Evolutionary conservation across 2,797 vertebrate genomes (phyloP).

Genomic region (Eulemur albifrons): DNA sequence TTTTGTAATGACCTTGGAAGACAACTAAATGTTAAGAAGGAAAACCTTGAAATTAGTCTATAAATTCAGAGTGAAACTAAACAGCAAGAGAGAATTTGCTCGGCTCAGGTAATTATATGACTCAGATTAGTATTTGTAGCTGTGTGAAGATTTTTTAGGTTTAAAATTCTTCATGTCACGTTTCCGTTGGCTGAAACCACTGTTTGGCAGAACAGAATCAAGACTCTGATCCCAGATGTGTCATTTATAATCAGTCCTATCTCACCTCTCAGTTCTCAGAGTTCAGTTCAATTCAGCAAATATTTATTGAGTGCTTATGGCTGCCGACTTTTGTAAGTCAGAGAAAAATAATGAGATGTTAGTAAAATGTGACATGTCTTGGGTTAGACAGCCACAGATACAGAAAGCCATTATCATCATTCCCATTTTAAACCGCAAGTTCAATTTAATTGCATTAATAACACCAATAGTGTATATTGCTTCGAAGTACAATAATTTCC

Average conservation of each 20-base stretch:
- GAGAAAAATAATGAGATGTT: slow-evolving; percentile 72
- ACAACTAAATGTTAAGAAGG: not conserved
- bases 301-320: slow-evolving; percentile 72
- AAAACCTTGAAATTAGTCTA: not conserved
- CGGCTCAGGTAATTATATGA: not conserved
- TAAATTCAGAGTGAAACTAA: not conserved
- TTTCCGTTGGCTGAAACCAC: not conserved
- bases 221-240: slow-evolving; percentile 48
- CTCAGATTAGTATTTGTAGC: not conserved
- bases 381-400: not conserved
- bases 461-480: not conserved
- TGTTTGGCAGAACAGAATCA: slow-evolving; percentile 15
- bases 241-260: not conserved
- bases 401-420: not conserved
- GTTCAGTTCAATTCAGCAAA: slow-evolving; percentile 63
- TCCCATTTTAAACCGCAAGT: slow-evolving; percentile 38
- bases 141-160: not conserved
- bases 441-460: slow-evolving; percentile 34
- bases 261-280: slow-evolving; percentile 61
- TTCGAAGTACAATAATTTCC: slow-evolving; percentile 41
- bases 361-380: slow-evolving; percentile 49
- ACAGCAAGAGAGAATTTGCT: not conserved
- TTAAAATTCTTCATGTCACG: not conserved
- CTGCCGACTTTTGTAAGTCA: slow-evolving; percentile 61
- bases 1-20: not conserved